Percentiles rank a stretch among this genome's conserved stretches.
These are phyloP conservation scores for Otolemur garnettii DNA, from an alignment of 2,113 vertebrate species.

Conservation along the genomic window DNA sequence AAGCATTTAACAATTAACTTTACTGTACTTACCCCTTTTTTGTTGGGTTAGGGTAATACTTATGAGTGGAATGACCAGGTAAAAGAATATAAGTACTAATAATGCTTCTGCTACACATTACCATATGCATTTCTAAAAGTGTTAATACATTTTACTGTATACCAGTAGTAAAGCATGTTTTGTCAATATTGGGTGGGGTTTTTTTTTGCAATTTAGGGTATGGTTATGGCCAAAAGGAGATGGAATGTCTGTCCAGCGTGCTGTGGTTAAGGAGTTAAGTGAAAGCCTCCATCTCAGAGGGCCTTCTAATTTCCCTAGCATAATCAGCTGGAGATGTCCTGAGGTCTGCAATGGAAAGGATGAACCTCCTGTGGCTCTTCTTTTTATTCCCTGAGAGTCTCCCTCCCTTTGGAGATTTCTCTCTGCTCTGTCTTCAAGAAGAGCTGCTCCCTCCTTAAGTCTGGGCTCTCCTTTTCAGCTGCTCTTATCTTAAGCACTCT, in stretches of 20 bases:
- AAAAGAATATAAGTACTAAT: conserved; percentile 9
- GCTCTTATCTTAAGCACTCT: neutral
- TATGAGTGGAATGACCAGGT: conserved; percentile 35
- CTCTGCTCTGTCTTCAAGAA: neutral
- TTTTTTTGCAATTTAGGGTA: neutral
- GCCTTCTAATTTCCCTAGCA: neutral
- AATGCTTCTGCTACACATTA: neutral
- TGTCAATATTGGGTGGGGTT: neutral
- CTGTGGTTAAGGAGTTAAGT: neutral
- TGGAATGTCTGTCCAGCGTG: neutral
- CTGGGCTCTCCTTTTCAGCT: neutral
- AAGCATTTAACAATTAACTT: neutral
- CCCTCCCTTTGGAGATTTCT: neutral
- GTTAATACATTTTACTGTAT: neutral
- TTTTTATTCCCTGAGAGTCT: neutral
- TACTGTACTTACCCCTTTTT: neutral
- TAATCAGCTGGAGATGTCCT: neutral
- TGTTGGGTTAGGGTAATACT: conserved; percentile 30
- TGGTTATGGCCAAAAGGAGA: neutral
- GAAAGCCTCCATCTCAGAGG: neutral
- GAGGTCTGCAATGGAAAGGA: neutral
- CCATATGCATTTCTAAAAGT: neutral
- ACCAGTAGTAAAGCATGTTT: neutral
- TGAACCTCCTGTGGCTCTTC: neutral
- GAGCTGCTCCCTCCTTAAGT: neutral